Conservation (phyloP, 2,888 invertebrate genomes). For the Lithophane leautieri region DNA sequence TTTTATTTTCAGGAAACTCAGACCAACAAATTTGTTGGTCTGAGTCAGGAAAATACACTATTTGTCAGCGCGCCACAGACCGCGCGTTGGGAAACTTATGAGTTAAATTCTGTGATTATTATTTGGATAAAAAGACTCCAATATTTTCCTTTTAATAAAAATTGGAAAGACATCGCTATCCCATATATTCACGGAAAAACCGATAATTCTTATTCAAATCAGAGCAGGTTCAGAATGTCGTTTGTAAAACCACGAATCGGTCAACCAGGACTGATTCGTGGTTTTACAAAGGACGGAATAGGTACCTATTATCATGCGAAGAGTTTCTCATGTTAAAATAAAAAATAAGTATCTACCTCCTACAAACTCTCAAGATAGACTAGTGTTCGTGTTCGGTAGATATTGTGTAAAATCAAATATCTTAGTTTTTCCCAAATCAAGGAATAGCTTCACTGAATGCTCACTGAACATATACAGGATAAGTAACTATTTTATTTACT, state of each 20-base stretch:
- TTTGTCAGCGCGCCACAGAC: too few relatives aligned
- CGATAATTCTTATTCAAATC: slow-evolving; percentile 22
- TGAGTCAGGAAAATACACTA: too few relatives aligned
- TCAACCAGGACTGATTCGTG: background rate
- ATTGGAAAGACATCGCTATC: background rate
- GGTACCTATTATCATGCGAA: background rate
- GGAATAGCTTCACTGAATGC: too few relatives aligned
- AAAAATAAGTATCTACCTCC: too few relatives aligned
- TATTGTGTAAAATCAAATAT: background rate
- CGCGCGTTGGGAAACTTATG: slow-evolving; percentile 15
- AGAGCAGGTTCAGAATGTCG: background rate
- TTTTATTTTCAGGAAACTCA: slow-evolving; percentile 42
- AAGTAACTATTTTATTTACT: background rate
- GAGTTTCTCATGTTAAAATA: background rate
- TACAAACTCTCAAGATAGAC: background rate
- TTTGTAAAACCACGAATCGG: too few relatives aligned
- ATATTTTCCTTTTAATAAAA: slow-evolving; percentile 39
- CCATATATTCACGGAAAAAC: background rate
- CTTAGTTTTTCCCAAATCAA: background rate
- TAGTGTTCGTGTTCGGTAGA: background rate
- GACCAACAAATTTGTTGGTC: too few relatives aligned
- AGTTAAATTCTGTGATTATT: too few relatives aligned
- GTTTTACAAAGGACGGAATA: background rate
- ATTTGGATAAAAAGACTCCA: slow-evolving; percentile 26
- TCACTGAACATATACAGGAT: background rate